Base-by-base conservation (phyloP, 2,888 invertebrate species). In the Plebejus anna region DNA sequence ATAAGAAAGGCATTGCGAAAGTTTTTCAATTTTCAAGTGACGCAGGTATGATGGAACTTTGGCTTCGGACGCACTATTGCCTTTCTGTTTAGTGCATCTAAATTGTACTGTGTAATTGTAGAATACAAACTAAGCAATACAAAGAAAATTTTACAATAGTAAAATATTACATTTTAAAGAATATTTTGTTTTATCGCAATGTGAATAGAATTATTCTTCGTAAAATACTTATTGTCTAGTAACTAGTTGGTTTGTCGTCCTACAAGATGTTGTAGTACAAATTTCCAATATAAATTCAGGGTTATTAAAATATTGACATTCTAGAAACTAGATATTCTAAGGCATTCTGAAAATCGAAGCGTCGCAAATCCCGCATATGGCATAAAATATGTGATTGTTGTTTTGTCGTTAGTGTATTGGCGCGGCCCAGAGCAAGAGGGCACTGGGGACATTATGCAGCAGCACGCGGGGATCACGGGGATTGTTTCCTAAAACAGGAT, bases 21-120 rank as follows among this genome's bases (percentile, higher is more conserved):
- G 91, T 92, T 93, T 93, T 93, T 92, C 93, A 93, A 93, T 93
- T 92, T 93, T 92, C 91, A 91, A 92, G 91, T 91, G 92, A 92
- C 91, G 91, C 92, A 92, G 92, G 92, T 92, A 92, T 92, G 92
- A 92, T 90, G 89, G 85, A 92, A 92, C 87, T 91, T 91, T 88
- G 88, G 88, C 90, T 89, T 87, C 87, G 85, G 88, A 88, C 88
- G 86, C 86, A 88, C 83, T 78, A 80, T 77, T 78, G 80, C 76
- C 77, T 79, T 79, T 79, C 79, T 71, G 71, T 76, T 76, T 16
- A n/a, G 51, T 73, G 47, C 2, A 32, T 51, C 72, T 72, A 72
- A 72, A 72, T 28, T 47, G 11, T 72, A 51, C 51, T 55, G n/a
- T n/a, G n/a, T n/a, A n/a, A n/a, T n/a, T n/a, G n/a, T n/a, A n/a